Evolutionary conservation across 2,797 vertebrate genomes (phyloP), one percentile per base, ranked within the genome.

Genomic region (Serranus cabrilla): DNA sequence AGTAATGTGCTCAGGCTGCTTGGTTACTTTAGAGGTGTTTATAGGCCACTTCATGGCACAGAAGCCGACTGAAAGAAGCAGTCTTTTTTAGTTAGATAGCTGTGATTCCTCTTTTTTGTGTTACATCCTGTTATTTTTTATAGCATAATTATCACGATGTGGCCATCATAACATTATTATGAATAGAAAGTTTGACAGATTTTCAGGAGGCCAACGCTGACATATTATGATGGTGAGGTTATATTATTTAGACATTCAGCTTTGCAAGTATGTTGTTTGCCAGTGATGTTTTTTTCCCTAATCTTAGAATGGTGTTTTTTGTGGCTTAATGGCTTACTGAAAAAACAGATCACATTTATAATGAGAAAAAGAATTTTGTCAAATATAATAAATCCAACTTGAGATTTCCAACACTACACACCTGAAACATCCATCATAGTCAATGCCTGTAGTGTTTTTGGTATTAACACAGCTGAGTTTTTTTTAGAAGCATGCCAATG

Each of bases 21-120:
- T 68, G 78, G 66, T 54, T 81, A 46, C 31, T 69, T 76, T 59
- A 49, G 34, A 16, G 55, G 56, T 56, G 68, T 39, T 83, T 39
- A 67, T 51, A 23, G 18, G 20, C 47, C 66, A 63, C 23, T 59
- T 74, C 20, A 71, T 43, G n/a, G 52, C 45, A 62, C 17, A 60
- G 25, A 78, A 76, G 63, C 16, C n/a, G 34, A 61, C 40, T 17
- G 45, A 31, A 21, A 83, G 46, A 71, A 73, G 68, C 2, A 50
- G 25, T 27, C 17, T 20, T 40, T 59, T 37, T 56, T 25, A 66
- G 20, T 49, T 17, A 18, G 12, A 56, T 60, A 2, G 72, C 58
- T 66, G 14, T 27, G 17, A 74, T 37, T 81, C 0, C 5, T 72
- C 11, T 51, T 46, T 23, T 43, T 77, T 73, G 27, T 34, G 34